Base-by-base conservation (phyloP, 2,797 vertebrate species). In the Chaetodon trifasciatus region DNA sequence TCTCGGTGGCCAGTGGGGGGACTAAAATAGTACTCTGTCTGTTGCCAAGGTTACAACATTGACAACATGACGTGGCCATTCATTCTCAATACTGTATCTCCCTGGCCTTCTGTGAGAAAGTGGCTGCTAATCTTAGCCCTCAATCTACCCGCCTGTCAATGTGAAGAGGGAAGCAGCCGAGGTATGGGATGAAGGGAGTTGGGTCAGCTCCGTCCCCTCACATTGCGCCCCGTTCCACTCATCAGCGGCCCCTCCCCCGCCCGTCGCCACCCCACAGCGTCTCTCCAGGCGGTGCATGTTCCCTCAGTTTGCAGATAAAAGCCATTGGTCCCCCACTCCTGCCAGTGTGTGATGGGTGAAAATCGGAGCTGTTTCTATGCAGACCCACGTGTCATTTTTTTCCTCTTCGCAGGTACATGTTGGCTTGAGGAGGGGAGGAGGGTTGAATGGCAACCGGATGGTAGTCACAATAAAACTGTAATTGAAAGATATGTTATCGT, bases 21-120 rank as follows among this genome's bases (percentile, higher is more conserved):
- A 95, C 95, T 86, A 94, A 96, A 96, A 96, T 96, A 96, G 94
- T 93, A 91, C 94, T 94, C 92, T 87, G 93, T 96, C 95, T 96
- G 96, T 96, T 96, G 94, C 96, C 96, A 96, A 96, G 96, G 96
- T 96, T 96, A 96, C 96, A 92, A 93, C 94, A 95, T 95, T 96
- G 95, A 96, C 95, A 96, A 96, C 95, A 96, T 95, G 96, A 96
- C 94, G 95, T 91, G 92, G 92, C 94, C 94, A 95, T 96, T 96
- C 95, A 95, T 96, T 95, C 94, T 94, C 92, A 91, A 92, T 95
- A 96, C 95, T 96, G 96, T 96, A 96, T 96, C 96, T 96, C 94
- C 74, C 91, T 93, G 95, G 95, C 96, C 95, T 96, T 96, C 95
- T 96, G 95, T 95, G 95, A 95, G 95, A 95, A 95, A 95, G 94